These are phyloP conservation scores for Ryuthela nishihirai DNA, from an alignment of 2,888 invertebrate species.

Conservation along the genomic window DNA sequence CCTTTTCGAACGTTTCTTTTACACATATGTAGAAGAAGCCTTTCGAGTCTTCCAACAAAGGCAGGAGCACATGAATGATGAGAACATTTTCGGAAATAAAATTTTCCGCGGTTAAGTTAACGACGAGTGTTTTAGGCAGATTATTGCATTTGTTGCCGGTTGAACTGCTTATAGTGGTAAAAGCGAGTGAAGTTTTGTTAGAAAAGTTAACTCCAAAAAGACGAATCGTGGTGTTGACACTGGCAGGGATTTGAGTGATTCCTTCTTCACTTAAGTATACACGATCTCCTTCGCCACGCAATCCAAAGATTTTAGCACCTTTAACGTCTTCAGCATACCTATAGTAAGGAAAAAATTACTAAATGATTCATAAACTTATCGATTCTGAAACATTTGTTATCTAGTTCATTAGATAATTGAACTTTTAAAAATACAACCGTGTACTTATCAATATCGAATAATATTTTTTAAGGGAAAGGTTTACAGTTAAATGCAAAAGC, in stretches of 20 bases:
- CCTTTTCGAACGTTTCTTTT: slow-evolving; percentile 7
- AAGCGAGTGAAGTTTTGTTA: slow-evolving; percentile 17
- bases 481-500: too few relatives aligned
- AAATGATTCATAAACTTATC: too few relatives aligned
- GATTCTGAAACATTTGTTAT: too few relatives aligned
- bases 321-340: slow-evolving; percentile 13
- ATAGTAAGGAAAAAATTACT: too few relatives aligned
- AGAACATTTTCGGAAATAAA: slow-evolving; percentile 21
- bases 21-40: slow-evolving; percentile 22
- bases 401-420: too few relatives aligned
- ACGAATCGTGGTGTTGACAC: slow-evolving; percentile 18
- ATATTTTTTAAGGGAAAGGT: too few relatives aligned
- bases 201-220: slow-evolving; percentile 28
- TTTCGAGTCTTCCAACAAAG: slow-evolving; percentile 12
- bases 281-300: slow-evolving; percentile 35
- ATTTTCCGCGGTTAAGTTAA: slow-evolving; percentile 6
- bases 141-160: slow-evolving; percentile 14
- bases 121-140: slow-evolving; percentile 6
- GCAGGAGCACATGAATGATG: slow-evolving; percentile 17
- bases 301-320: slow-evolving; percentile 19
- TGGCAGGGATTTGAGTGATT: slow-evolving; percentile 27
- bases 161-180: slow-evolving; percentile 11
- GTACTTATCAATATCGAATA: too few relatives aligned
- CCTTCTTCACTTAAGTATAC: slow-evolving; percentile 32
- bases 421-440: too few relatives aligned